Evolutionary conservation across 2,888 invertebrate genomes (phyloP).

Genomic region (Hypselothyrea guttata): DNA sequence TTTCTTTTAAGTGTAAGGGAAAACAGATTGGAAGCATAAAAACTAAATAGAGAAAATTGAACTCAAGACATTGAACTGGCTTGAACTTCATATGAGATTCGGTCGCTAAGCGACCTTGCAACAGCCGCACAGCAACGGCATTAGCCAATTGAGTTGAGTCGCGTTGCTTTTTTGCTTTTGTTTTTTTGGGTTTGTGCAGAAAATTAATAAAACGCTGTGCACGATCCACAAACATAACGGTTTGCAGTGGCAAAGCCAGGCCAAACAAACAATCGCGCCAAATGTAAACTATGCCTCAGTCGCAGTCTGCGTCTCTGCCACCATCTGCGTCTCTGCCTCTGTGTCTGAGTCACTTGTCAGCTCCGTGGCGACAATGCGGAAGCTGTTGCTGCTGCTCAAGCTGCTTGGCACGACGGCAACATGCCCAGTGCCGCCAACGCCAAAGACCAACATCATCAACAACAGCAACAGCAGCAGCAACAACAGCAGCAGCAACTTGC

Average conservation of each 20-base stretch:
- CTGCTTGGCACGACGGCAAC: conserved; percentile 61
- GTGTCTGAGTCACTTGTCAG: conserved; percentile 69
- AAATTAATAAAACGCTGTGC: conserved; percentile 67
- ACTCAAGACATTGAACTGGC: conserved; percentile 26
- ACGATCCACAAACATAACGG: conserved; percentile 75
- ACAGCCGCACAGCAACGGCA: conserved; percentile 15
- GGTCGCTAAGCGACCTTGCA: conserved; percentile 63
- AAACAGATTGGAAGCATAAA: too few relatives aligned
- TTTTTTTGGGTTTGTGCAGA: conserved; percentile 28
- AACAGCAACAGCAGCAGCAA: conserved; percentile 14
- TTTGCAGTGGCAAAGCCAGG: conserved; percentile 51
- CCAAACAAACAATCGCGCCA: conserved; percentile 61
- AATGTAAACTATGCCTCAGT: conserved; percentile 59
- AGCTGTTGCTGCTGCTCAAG: conserved; percentile 44
- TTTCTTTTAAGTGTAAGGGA: too few relatives aligned
- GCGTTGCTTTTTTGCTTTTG: too few relatives aligned
- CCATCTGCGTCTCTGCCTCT: conserved; percentile 1
- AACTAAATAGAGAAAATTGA: not conserved
- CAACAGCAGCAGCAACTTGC: conserved; percentile 20
- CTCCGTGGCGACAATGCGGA: conserved; percentile 66
- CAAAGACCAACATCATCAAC: conserved; percentile 38
- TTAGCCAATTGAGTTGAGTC: conserved; percentile 37
- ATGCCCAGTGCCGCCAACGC: conserved; percentile 60
- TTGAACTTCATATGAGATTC: conserved; percentile 31
- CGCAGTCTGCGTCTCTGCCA: conserved; percentile 5